These are phyloP conservation scores for Embiotoca jacksoni DNA, from an alignment of 2,113 vertebrate species.

Conservation along the genomic window DNA sequence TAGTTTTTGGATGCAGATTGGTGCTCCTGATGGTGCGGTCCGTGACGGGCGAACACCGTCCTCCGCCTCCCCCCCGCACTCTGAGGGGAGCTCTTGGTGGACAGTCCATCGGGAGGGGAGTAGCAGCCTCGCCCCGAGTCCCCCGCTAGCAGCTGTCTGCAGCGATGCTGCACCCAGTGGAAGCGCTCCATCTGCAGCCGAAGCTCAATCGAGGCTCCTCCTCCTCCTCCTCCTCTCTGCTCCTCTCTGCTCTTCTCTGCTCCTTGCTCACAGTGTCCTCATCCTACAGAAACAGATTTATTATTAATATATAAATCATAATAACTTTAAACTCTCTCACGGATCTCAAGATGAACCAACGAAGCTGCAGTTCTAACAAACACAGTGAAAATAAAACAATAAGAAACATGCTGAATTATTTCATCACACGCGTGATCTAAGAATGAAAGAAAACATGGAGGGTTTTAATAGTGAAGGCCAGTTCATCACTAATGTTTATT, in stretches of 20 bases:
- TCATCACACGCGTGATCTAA: too few relatives aligned
- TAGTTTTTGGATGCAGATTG: constrained; percentile 85
- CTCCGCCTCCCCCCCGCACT: constrained; percentile 83
- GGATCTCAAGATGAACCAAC: too few relatives aligned
- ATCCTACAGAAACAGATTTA: neutral
- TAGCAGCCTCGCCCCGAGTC: constrained; percentile 68
- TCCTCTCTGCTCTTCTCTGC: constrained; percentile 9
- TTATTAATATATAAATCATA: too few relatives aligned
- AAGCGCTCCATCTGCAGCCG: constrained; percentile 82
- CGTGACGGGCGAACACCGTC: constrained; percentile 85
- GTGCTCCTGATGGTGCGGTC: constrained; percentile 86
- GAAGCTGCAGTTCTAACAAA: too few relatives aligned
- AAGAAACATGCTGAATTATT: too few relatives aligned
- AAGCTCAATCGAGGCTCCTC: too few relatives aligned
- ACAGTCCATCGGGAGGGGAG: constrained; percentile 45
- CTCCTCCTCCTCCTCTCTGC: neutral
- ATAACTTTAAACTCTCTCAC: too few relatives aligned
- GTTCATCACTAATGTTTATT: too few relatives aligned
- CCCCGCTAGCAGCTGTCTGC: constrained; percentile 75
- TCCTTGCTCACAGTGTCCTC: neutral
- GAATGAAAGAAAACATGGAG: too few relatives aligned
- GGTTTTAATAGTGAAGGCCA: too few relatives aligned
- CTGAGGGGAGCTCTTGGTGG: constrained; percentile 56
- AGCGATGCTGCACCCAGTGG: constrained; percentile 85
- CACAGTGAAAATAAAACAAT: too few relatives aligned